These are phyloP conservation scores for Teleogryllus occipitalis DNA, from an alignment of 1,140 invertebrate genomes.

Conservation along the genomic window DNA sequence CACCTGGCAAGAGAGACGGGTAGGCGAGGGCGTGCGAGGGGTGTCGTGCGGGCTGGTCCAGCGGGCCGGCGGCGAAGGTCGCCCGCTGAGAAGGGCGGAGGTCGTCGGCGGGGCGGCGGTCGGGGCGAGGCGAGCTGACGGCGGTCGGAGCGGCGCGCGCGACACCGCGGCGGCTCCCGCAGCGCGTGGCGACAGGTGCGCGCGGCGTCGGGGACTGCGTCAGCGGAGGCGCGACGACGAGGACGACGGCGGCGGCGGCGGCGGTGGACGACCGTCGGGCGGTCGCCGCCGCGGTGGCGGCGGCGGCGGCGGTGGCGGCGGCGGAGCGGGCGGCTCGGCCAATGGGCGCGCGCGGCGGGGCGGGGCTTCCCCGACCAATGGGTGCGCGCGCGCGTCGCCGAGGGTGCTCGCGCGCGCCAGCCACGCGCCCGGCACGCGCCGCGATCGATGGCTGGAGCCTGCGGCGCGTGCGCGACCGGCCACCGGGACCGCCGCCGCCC, in stretches of 20 bases:
- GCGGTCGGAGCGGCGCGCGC: too few species aligned
- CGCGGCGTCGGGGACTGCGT: not conserved
- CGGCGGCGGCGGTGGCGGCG: too few species aligned
- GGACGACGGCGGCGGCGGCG: not conserved
- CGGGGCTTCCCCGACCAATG: not conserved
- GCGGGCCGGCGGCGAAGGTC: too few species aligned
- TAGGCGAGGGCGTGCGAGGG: too few species aligned
- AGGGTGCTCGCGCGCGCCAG: not conserved
- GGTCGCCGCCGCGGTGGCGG: not conserved
- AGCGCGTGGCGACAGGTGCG: not conserved
- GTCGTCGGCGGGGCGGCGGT: not conserved
- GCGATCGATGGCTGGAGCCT: not conserved
- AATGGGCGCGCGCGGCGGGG: not conserved
- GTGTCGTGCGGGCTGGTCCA: too few species aligned
- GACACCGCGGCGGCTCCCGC: not conserved
- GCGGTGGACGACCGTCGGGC: too few species aligned
- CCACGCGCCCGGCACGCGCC: not conserved
- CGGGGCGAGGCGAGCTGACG: not conserved
- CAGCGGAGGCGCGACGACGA: not conserved
- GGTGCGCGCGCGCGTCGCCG: too few species aligned
- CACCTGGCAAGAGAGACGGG: too few species aligned
- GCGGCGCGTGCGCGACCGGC: too few species aligned
- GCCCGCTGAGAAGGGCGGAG: too few species aligned
- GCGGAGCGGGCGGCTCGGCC: too few species aligned
- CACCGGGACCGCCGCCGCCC: too few species aligned